phyloP scores from a whole-genome alignment of 1,140 invertebrate species.

The Teleopsis dalmanni region DNA sequence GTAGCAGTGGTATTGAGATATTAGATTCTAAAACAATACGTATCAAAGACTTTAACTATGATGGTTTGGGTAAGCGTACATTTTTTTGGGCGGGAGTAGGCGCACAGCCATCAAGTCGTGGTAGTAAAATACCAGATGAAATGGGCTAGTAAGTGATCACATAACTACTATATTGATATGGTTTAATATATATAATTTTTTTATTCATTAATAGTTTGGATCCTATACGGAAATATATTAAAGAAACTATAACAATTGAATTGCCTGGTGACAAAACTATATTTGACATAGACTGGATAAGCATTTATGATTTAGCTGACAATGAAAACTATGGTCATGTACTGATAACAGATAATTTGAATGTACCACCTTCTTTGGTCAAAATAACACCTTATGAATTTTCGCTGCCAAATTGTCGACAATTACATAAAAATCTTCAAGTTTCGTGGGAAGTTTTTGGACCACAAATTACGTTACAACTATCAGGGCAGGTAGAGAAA shows the following conservation, averaged over 20 bases:
- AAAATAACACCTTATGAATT: slow-evolving; percentile 52
- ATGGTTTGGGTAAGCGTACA: slow-evolving; percentile 65
- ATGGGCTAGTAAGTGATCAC: slow-evolving; percentile 75
- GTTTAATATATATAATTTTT: background rate
- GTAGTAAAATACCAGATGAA: slow-evolving; percentile 79
- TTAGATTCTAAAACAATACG: slow-evolving; percentile 74
- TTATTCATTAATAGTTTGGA: slow-evolving; percentile 52
- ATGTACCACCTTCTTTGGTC: slow-evolving; percentile 75
- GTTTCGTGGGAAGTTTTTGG: slow-evolving; percentile 86
- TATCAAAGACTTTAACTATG: slow-evolving; percentile 69
- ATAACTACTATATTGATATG: background rate
- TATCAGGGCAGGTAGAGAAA: slow-evolving; percentile 68
- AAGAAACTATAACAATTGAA: slow-evolving; percentile 66
- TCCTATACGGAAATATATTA: slow-evolving; percentile 60
- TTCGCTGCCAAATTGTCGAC: slow-evolving; percentile 73
- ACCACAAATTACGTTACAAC: slow-evolving; percentile 76
- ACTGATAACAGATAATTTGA: slow-evolving; percentile 70
- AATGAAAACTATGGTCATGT: slow-evolving; percentile 70
- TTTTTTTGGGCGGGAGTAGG: slow-evolving; percentile 86
- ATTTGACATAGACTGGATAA: slow-evolving; percentile 79
- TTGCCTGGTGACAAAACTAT: slow-evolving; percentile 77
- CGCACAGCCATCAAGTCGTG: slow-evolving; percentile 73
- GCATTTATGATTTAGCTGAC: slow-evolving; percentile 66
- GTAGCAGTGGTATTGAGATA: slow-evolving; percentile 66
- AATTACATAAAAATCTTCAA: slow-evolving; percentile 75